These are phyloP conservation scores for Hypercompe scribonia DNA, from an alignment of 2,888 invertebrate species.

Conservation along the genomic window DNA sequence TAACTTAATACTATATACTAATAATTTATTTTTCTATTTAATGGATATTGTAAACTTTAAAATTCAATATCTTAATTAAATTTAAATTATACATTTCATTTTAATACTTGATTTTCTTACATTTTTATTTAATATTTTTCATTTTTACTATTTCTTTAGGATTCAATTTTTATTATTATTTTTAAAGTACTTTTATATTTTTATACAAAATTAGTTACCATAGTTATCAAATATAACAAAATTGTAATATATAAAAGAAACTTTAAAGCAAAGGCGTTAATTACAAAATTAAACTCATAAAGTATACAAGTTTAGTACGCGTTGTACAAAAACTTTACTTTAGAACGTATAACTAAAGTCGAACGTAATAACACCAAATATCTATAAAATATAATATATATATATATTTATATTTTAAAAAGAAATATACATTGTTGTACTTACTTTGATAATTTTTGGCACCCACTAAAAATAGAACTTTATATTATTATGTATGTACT, in stretches of 20 bases:
- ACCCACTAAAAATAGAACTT: slow-evolving; percentile 16
- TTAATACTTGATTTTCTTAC: no score
- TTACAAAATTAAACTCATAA: not conserved
- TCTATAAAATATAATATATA: slow-evolving; percentile 6
- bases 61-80: no score
- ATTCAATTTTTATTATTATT: no score
- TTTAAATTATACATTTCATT: no score
- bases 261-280: not conserved
- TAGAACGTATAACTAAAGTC: not conserved
- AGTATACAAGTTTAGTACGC: not conserved
- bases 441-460: slow-evolving; percentile 35
- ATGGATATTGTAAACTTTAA: no score
- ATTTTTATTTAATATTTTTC: no score
- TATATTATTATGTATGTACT: slow-evolving; percentile 25
- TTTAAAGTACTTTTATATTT: no score
- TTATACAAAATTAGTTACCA: no score
- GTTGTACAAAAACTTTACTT: not conserved
- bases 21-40: no score
- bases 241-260: not conserved
- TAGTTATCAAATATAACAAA: no score
- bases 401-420: not conserved
- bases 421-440: slow-evolving; percentile 9
- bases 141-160: no score
- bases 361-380: no score
- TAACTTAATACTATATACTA: not conserved